A percentile compares a stretch with the other conserved stretches of the same genome.
phyloP scores from a whole-genome alignment of 2,113 vertebrate species.

The Alligator mississippiensis region DNA sequence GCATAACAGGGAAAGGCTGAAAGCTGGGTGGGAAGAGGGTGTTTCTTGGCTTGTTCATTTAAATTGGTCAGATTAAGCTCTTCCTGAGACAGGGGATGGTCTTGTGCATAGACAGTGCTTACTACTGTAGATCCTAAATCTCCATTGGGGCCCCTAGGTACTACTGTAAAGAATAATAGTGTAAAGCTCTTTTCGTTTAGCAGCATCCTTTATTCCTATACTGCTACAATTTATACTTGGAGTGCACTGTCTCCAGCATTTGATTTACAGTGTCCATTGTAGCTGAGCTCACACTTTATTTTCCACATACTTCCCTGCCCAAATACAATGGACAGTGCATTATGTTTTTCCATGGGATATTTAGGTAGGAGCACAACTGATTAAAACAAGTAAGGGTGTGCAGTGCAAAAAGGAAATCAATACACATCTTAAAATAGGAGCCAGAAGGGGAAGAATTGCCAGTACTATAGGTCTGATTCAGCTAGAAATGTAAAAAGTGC shows the following conservation, averaged over 20 bases:
- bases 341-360: conserved; percentile 27
- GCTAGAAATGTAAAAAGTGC: conserved; percentile 16
- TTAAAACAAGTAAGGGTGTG: conserved; percentile 26
- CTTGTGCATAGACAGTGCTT: background rate
- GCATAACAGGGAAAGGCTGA: background rate
- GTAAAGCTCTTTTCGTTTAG: background rate
- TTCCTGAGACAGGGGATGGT: background rate
- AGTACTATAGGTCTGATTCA: conserved; percentile 31
- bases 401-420: conserved; percentile 40
- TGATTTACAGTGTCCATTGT: background rate
- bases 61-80: fast-evolving
- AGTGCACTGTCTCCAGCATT: background rate
- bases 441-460: background rate
- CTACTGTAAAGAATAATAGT: background rate
- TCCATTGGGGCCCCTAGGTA: background rate
- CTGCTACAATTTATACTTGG: background rate
- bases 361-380: conserved; percentile 36
- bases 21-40: background rate
- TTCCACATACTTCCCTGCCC: background rate
- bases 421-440: background rate
- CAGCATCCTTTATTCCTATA: background rate
- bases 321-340: conserved; percentile 5
- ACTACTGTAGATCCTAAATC: background rate
- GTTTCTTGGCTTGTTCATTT: background rate
- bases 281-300: background rate